phyloP scores from a whole-genome alignment of 2,888 invertebrate species.

The Julus scanicus region DNA sequence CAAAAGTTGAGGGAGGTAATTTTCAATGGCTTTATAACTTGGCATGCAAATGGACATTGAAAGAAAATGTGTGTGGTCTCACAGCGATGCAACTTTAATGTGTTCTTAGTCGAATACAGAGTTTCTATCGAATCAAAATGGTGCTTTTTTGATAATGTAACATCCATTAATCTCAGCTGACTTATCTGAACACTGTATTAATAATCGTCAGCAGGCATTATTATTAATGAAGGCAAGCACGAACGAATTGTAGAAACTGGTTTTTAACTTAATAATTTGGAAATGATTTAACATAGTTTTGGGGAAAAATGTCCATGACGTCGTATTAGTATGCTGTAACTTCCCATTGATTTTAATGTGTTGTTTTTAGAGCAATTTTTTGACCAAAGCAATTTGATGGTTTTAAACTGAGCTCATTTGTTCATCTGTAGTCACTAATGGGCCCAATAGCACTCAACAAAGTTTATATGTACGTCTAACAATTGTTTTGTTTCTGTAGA shows the following conservation, averaged over 20 bases:
- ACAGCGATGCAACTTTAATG: not conserved
- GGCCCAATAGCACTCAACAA: too few species aligned
- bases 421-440: too few species aligned
- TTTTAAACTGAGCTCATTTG: too few species aligned
- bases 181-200: not conserved
- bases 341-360: too few species aligned
- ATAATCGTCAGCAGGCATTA: not conserved
- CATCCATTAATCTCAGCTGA: not conserved
- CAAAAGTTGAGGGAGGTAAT: conserved; percentile 27
- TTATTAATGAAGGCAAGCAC: not conserved
- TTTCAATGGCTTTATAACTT: conserved; percentile 32
- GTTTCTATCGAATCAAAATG: conserved; percentile 11
- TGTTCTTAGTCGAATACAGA: not conserved
- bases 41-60: conserved; percentile 36
- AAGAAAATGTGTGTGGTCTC: conserved; percentile 39
- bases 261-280: not conserved
- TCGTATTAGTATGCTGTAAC: too few species aligned
- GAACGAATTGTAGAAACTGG: not conserved
- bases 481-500: too few species aligned
- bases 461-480: too few species aligned
- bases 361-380: too few species aligned
- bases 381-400: too few species aligned
- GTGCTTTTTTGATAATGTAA: not conserved
- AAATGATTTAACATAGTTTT: too few species aligned
- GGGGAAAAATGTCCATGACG: too few species aligned